These are phyloP conservation scores for Hyperoplus immaculatus DNA, from an alignment of 2,797 vertebrate genomes.

Conservation along the genomic window DNA sequence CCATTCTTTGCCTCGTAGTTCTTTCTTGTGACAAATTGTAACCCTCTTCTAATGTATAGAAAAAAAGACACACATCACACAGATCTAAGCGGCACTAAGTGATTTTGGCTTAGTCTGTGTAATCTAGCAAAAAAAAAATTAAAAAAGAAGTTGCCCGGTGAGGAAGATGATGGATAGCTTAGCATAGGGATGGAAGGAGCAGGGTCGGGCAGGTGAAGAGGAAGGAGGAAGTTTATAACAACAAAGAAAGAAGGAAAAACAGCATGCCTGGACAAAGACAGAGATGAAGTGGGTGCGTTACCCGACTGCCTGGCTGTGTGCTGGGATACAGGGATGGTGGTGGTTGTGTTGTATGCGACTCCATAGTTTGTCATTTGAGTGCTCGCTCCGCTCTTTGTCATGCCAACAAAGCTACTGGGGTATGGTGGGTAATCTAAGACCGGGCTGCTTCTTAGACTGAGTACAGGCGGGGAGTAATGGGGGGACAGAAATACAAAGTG, in stretches of 20 bases:
- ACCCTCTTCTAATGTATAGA: not conserved
- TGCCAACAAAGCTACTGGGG: constrained; percentile 69
- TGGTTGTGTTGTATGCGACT: constrained; percentile 59
- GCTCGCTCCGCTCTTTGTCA: constrained; percentile 64
- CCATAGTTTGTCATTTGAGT: constrained; percentile 71
- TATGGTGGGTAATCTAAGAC: constrained; percentile 69
- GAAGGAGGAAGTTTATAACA: constrained; percentile 1
- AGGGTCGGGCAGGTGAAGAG: not conserved
- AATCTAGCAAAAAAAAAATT: not conserved
- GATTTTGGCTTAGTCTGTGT: not conserved
- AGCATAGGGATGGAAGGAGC: not conserved
- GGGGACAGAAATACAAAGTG: not conserved
- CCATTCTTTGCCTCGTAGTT: not conserved
- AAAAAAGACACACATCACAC: constrained; percentile 5
- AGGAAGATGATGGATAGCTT: constrained; percentile 8
- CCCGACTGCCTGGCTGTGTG: constrained; percentile 56
- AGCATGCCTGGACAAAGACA: constrained; percentile 39
- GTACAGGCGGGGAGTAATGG: constrained; percentile 40
- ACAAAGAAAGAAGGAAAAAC: constrained; percentile 20
- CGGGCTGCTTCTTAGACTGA: constrained; percentile 32
- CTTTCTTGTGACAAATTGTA: not conserved
- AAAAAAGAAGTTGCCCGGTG: not conserved
- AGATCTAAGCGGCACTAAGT: not conserved
- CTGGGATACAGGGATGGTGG: constrained; percentile 42
- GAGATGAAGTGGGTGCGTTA: constrained; percentile 34